A percentile compares a stretch with the other conserved stretches of the same genome.
phyloP scores from a whole-genome alignment of 1,140 invertebrate genomes.

The Sitobion miscanthi region DNA sequence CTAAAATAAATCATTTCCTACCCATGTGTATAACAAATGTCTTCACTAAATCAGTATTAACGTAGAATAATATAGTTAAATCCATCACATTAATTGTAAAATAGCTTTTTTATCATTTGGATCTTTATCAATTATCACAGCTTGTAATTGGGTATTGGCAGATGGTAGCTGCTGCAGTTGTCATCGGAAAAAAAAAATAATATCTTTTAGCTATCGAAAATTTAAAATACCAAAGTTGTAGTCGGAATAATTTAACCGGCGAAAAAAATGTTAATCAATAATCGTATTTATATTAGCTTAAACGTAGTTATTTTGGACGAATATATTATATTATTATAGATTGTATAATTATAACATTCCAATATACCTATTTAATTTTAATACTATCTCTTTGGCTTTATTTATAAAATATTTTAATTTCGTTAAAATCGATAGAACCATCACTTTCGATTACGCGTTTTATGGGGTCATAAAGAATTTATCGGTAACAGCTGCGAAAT shows the following conservation, averaged over 20 bases:
- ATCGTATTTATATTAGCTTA: neutral
- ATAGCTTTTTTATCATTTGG: neutral
- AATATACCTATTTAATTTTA: neutral
- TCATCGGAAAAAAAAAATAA: neutral
- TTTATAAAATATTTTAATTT: neutral
- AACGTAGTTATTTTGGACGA: neutral
- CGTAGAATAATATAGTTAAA: neutral
- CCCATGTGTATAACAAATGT: neutral
- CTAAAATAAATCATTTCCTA: too few relatives aligned
- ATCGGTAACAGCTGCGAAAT: conserved; percentile 26
- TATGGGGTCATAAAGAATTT: neutral
- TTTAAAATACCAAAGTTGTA: neutral
- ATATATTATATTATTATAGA: neutral
- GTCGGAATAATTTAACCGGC: neutral
- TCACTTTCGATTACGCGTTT: neutral
- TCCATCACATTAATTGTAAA: neutral
- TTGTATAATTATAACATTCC: neutral
- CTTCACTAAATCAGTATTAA: neutral
- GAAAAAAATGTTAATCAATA: neutral
- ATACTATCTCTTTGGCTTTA: neutral
- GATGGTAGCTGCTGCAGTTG: neutral
- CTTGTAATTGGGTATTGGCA: neutral
- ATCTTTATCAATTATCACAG: neutral
- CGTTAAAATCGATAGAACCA: neutral
- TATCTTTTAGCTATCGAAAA: neutral